These are phyloP conservation scores for Perdita meconis DNA, from an alignment of 2,888 invertebrate genomes.

Conservation along the genomic window DNA sequence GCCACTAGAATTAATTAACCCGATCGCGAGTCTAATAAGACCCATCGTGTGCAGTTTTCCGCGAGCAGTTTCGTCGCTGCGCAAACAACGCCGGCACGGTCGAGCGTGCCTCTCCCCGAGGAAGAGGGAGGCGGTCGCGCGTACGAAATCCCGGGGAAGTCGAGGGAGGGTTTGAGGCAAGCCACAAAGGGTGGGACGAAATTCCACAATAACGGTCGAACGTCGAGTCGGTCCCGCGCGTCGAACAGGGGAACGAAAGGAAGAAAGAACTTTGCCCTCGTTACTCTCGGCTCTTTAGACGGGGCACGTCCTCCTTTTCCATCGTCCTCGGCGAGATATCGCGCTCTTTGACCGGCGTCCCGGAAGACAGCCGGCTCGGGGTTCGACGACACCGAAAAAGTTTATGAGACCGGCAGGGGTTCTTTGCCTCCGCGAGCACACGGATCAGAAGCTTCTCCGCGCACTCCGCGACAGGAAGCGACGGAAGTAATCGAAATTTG, in stretches of 20 bases:
- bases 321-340: background rate
- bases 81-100: too few relatives aligned
- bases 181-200: constrained; percentile 15
- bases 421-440: background rate
- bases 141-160: background rate
- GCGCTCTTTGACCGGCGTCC: constrained; percentile 44
- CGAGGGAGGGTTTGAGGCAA: background rate
- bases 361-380: constrained; percentile 29
- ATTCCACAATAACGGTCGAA: background rate
- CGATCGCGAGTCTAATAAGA: background rate
- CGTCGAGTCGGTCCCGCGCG: background rate
- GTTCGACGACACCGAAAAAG: constrained; percentile 56
- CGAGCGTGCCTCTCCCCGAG: too few relatives aligned
- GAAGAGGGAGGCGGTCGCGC: too few relatives aligned
- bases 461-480: background rate
- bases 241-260: background rate
- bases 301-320: background rate
- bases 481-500: constrained; percentile 53
- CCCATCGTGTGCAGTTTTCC: too few relatives aligned
- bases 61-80: background rate
- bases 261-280: constrained; percentile 23
- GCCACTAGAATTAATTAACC: constrained; percentile 54
- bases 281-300: constrained; percentile 11
- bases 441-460: background rate
- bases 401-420: constrained; percentile 23